phyloP scores from a whole-genome alignment of 1,140 invertebrate species.

The Melanaphis sacchari region DNA sequence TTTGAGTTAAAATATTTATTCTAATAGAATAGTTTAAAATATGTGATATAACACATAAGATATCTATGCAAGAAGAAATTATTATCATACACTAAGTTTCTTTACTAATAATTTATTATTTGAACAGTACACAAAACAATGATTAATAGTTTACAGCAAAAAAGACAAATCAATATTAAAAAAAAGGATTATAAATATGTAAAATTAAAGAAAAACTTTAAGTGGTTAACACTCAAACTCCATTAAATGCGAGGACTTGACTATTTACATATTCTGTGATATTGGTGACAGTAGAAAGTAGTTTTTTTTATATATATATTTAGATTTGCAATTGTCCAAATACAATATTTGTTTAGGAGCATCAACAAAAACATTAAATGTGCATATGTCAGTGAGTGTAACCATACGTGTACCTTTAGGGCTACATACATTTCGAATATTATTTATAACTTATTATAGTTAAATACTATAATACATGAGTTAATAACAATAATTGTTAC shows the following conservation, averaged over 20 bases:
- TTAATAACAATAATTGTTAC: neutral
- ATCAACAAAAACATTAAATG: neutral
- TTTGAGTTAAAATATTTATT: neutral
- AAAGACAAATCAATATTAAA: neutral
- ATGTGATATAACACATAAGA: neutral
- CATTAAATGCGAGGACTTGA: too few species aligned
- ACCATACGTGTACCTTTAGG: too few species aligned
- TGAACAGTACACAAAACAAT: neutral
- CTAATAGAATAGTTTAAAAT: neutral
- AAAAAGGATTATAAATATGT: too few species aligned
- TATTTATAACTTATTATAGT: neutral
- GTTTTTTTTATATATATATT: neutral
- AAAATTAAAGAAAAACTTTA: too few species aligned
- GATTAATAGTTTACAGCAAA: neutral
- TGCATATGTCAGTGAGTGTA: neutral
- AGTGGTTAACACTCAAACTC: neutral
- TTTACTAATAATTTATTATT: neutral
- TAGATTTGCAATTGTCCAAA: neutral
- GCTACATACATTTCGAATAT: neutral
- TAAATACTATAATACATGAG: neutral
- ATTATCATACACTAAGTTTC: neutral
- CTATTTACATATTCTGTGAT: too few species aligned
- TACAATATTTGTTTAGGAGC: neutral
- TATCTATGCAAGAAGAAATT: neutral
- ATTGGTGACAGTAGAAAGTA: neutral